A percentile compares a stretch with the other conserved stretches of the same genome.
Conservation (phyloP, 2,888 invertebrate genomes). For the Idaea biselata region DNA sequence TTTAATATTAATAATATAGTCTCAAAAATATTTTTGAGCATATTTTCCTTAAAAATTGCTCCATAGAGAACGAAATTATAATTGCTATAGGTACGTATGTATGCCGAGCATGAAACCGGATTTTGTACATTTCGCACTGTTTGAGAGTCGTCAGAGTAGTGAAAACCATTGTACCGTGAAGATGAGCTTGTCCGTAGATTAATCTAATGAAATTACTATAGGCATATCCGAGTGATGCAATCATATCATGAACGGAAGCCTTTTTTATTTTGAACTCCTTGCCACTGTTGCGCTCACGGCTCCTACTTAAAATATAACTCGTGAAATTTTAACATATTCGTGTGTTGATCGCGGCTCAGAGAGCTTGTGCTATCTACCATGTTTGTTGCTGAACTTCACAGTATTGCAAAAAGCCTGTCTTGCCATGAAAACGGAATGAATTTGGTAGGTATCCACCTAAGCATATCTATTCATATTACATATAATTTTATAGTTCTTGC, state of each 20-base stretch:
- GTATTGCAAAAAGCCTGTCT: not conserved
- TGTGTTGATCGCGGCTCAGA: not conserved
- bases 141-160: not conserved
- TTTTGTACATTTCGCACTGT: not conserved
- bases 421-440: not conserved
- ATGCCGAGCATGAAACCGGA: constrained; percentile 8
- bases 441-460: not conserved
- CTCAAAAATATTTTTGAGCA: no score
- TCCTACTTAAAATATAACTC: no score
- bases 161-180: not conserved
- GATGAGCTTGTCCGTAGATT: not conserved
- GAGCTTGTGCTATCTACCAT: not conserved
- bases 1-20: no score
- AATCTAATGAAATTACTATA: no score
- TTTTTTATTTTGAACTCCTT: not conserved
- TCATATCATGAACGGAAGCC: not conserved
- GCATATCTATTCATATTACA: not conserved
- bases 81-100: constrained; percentile 6
- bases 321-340: not conserved
- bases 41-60: not conserved
- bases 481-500: not conserved
- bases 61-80: not conserved
- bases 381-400: not conserved
- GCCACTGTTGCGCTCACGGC: no score
- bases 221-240: not conserved